Conservation (phyloP, 2,888 invertebrate species). For the Ophion costatus region DNA sequence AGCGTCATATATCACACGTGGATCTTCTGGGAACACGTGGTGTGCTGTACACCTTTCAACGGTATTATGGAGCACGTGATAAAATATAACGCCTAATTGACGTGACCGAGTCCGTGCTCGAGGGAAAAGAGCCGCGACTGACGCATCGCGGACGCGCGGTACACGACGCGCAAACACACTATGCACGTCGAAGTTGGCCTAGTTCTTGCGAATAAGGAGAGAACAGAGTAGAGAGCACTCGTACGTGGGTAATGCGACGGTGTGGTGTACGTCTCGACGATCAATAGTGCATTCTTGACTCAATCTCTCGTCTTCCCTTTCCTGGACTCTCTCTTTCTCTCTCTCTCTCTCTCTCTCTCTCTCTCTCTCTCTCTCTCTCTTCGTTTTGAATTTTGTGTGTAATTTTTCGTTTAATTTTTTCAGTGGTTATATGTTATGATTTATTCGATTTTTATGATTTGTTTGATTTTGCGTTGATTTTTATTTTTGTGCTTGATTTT, state of each 20-base stretch:
- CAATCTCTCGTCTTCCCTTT: slow-evolving; percentile 37
- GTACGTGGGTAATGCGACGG: slow-evolving; percentile 50
- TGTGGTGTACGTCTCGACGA: slow-evolving; percentile 66
- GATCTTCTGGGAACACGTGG: not conserved
- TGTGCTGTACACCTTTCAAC: not conserved
- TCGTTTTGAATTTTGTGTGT: slow-evolving; percentile 14
- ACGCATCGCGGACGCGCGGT: slow-evolving; percentile 61
- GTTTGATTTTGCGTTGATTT: no score
- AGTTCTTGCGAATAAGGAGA: slow-evolving; percentile 69
- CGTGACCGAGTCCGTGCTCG: slow-evolving; percentile 10
- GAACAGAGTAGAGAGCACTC: slow-evolving; percentile 53
- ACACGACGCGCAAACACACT: slow-evolving; percentile 37
- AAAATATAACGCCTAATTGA: slow-evolving; percentile 31
- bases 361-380: slow-evolving; percentile 8
- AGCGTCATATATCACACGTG: not conserved
- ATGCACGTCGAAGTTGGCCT: slow-evolving; percentile 67
- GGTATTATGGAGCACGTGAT: not conserved
- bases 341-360: not conserved
- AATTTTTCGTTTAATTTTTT: no score
- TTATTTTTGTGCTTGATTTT: no score
- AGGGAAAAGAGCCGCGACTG: slow-evolving; percentile 35
- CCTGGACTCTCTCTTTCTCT: slow-evolving; percentile 19
- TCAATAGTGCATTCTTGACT: slow-evolving; percentile 74
- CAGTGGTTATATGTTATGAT: no score
- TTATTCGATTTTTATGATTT: no score